Evolutionary conservation across 2,113 vertebrate genomes (phyloP), one percentile per base, ranked within the genome.

Genomic region (Apteryx owenii): DNA sequence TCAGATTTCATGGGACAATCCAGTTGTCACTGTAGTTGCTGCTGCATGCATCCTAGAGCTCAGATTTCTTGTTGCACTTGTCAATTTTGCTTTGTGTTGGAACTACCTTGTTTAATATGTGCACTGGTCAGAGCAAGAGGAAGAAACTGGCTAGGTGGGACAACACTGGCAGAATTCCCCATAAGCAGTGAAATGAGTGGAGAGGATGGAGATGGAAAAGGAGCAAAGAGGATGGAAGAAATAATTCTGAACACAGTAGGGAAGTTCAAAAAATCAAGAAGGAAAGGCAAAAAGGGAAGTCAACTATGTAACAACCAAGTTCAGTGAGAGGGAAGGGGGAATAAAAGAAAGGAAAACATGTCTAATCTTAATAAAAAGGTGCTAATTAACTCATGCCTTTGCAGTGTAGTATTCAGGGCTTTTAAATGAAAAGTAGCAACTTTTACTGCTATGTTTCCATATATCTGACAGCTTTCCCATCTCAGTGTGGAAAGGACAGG

Each of bases 1-100:
- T 90, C 72, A 44, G 69, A 87, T 95, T 97, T 96, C 95, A 92
- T 83, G 71, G 87, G 78, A 96, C 26, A 50, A 90, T 84, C 62
- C 83, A 86, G 51, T 86, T 94, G 91, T 95, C 95, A 56, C 17
- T 42, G 12, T 38, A 31, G 73, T 70, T 84, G 42, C 76, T 81
- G 20, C 50, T 80, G 42, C 22, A 73, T 16, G 23, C 71, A 51
- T 92, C 77, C 73, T 88, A 79, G 50, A 95, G 38, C 75, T 96
- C 46, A 92, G 44, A 77, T 85, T 96, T 96, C 65, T 78, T 53
- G 8, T 20, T 80, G 58, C 23, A 31, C 26, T 62, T 83, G 29
- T 65, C 16, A 6, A 4, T 68, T 76, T 65, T 76, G 1, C 25
- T 87, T 87, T 69, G 23, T 65, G 9, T 28, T 66, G 31, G 40